A percentile compares a stretch with the other conserved stretches of the same genome.
Evolutionary conservation across 2,797 vertebrate species (phyloP).

Genomic region (Paguma larvata): DNA sequence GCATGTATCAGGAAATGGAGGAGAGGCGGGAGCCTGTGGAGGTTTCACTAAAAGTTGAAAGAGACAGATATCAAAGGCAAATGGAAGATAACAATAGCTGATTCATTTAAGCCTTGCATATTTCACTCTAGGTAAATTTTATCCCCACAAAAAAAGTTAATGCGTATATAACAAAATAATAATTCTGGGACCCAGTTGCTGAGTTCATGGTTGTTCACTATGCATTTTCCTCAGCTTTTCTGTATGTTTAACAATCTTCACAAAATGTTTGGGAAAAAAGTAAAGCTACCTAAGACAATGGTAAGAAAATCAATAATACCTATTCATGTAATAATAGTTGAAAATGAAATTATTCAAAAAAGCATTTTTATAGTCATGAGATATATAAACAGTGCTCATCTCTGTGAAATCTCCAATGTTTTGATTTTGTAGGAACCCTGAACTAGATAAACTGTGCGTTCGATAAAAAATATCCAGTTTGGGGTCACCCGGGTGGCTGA

Average conservation of each 20-base stretch:
- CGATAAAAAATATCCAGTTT: background rate
- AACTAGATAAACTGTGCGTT: background rate
- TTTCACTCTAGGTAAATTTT: background rate
- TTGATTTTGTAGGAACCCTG: background rate
- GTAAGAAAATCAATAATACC: background rate
- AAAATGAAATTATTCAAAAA: constrained; percentile 35
- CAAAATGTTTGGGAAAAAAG: background rate
- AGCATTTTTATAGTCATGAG: background rate
- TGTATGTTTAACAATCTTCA: background rate
- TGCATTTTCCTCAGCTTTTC: background rate
- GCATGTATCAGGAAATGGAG: background rate
- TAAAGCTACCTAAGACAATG: background rate
- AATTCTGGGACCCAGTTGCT: background rate
- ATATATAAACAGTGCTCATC: background rate
- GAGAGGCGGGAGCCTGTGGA: rapidly evolving
- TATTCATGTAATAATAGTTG: background rate
- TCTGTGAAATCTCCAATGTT: background rate
- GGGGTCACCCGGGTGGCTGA: too few relatives aligned
- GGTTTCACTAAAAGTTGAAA: background rate
- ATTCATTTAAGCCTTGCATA: background rate
- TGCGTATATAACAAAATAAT: background rate
- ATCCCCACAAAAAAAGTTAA: background rate
- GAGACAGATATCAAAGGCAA: background rate
- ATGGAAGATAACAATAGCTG: background rate
- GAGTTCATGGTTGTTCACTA: rapidly evolving